Base-by-base conservation (phyloP, 2,113 vertebrate genomes). In the Indri indri region DNA sequence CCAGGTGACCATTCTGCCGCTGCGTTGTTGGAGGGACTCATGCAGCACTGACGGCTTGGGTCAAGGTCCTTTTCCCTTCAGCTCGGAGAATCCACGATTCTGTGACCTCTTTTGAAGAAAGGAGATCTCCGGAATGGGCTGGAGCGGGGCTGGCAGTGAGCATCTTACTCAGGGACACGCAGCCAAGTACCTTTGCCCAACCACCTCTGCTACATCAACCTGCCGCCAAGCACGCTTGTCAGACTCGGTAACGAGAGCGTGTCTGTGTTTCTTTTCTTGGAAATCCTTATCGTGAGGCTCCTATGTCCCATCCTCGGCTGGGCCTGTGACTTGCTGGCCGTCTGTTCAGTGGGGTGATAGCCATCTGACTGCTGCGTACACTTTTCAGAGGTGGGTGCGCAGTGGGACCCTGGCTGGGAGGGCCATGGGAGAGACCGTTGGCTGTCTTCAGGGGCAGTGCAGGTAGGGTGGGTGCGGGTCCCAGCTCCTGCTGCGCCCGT, bases 21-120 rank as follows among this genome's bases (percentile, higher is more conserved):
- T 47, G n/a, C 2, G 8, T 80, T 40, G 13, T 9, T n/a, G 27
- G 32, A 63, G 52, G 79, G 50, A 23, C 80, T 40, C 22, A 0
- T 37, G 61, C 1, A 0, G 1, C n/a, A 3, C 4, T 10, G 20
- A 11, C 4, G 22, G 9, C 59, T 37, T 20, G 22, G 45, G 16
- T 22, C 20, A 3, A 54, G 23, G 34, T 23, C 57, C 37, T 25
- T 63, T 57, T 45, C 25, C 61, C 42, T 45, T 6, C 3, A 12
- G 9, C 82, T 87, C 68, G 18, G 54, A 50, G 83, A 77, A 40
- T 20, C 89, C 23, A 0, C 34, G 42, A 20, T 34, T 65, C 83
- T 47, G 27, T 32, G 65, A 20, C 70, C 23, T 85, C 47, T 85
- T 71, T 20, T 61, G 77, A 61, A 70, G 85, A 73, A 20, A 65